phyloP scores from a whole-genome alignment of 2,888 invertebrate genomes.

The Phalera bucephala region DNA sequence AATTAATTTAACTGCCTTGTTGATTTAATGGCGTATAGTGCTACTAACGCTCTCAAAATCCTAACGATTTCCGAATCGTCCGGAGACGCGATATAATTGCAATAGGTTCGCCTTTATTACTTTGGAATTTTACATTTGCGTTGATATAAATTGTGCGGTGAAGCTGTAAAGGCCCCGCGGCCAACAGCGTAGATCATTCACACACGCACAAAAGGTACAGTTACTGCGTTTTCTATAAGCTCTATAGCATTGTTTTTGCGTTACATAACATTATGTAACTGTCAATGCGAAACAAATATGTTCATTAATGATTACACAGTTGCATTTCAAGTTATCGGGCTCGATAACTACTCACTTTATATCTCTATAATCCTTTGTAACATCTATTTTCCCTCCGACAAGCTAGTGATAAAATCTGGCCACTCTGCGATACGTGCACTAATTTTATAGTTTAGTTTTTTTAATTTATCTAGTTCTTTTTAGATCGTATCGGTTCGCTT shows the following conservation, averaged over 20 bases:
- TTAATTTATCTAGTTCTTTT: constrained; percentile 12
- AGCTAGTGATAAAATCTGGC: not conserved
- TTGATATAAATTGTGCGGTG: too few species aligned
- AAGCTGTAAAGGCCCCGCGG: too few species aligned
- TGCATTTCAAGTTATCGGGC: constrained; percentile 5
- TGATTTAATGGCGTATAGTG: too few species aligned
- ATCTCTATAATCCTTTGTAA: constrained; percentile 4
- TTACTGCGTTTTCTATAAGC: too few species aligned
- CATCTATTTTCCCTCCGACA: not conserved
- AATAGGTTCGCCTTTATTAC: too few species aligned
- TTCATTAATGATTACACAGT: constrained; percentile 14
- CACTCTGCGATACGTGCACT: not conserved
- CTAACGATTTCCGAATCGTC: too few species aligned
- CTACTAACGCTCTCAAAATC: too few species aligned
- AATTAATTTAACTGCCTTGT: too few species aligned
- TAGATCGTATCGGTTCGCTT: constrained; percentile 19
- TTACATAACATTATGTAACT: constrained; percentile 19
- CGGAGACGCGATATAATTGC: too few species aligned
- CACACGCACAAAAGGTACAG: too few species aligned
- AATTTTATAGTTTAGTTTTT: constrained; percentile 10
- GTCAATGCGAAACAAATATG: constrained; percentile 1
- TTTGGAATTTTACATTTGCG: too few species aligned
- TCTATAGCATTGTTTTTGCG: constrained; percentile 1
- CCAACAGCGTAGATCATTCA: not conserved
- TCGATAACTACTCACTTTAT: not conserved